These are phyloP conservation scores for Vanessa atalanta DNA, from an alignment of 1,140 invertebrate species.

Conservation along the genomic window DNA sequence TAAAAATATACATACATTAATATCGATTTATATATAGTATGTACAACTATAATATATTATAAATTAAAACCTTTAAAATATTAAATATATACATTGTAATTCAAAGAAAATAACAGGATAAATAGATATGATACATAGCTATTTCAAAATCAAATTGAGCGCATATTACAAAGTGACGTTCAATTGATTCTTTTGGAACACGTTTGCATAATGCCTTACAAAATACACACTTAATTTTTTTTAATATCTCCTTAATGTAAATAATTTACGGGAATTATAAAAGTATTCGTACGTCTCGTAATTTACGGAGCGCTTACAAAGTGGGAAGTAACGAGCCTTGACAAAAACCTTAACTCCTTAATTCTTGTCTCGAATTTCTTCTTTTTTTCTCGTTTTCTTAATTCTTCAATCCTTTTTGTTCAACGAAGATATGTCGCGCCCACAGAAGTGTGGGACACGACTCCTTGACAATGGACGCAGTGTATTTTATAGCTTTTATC, in stretches of 20 bases:
- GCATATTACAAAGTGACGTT: neutral
- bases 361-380: constrained; percentile 49
- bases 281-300: constrained; percentile 44
- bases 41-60: no score
- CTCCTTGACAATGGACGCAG: constrained; percentile 28
- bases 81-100: no score
- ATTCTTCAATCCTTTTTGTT: constrained; percentile 28
- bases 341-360: constrained; percentile 53
- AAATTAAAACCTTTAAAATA: no score
- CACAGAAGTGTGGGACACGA: constrained; percentile 26
- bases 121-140: neutral
- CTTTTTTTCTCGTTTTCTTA: constrained; percentile 38
- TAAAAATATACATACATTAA: no score
- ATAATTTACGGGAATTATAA: neutral
- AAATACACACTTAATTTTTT: neutral
- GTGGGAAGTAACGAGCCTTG: constrained; percentile 61
- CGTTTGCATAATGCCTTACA: constrained; percentile 4
- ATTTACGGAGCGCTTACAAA: constrained; percentile 56
- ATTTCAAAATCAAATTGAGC: neutral
- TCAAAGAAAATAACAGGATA: neutral
- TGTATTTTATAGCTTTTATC: constrained; percentile 42
- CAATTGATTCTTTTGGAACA: neutral
- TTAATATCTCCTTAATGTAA: neutral
- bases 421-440: constrained; percentile 24
- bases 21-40: no score